Evolutionary conservation across 37 sponge, comb jelly and placozoan species (phyloP).

Genomic region (Lycopodina hypogea): DNA sequence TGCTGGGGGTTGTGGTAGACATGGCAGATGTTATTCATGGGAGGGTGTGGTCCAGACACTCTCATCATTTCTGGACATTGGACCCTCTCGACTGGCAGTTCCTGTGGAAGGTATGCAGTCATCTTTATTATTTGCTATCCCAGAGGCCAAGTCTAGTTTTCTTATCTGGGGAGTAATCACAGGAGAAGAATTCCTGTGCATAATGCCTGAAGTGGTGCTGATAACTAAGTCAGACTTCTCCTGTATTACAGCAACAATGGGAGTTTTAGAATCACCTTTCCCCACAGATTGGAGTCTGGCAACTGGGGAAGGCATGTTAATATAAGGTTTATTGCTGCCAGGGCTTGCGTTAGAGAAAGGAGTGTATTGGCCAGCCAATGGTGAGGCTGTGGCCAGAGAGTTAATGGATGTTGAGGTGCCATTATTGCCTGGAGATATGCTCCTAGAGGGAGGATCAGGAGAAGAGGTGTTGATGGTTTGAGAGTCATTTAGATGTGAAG

Average conservation of each 20-base stretch:
- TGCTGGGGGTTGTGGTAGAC: not conserved
- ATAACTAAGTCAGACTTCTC: not conserved
- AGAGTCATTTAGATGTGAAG: not conserved
- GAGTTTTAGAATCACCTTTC: conserved; percentile 40
- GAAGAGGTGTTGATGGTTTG: not conserved
- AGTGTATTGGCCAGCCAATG: not conserved
- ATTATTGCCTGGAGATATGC: not conserved
- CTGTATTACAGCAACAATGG: not conserved
- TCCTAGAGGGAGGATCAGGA: not conserved
- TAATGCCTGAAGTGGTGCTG: not conserved
- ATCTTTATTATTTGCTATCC: conserved; percentile 26
- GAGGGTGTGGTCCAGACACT: not conserved
- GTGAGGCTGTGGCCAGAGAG: not conserved
- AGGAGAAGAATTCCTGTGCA: conserved; percentile 12
- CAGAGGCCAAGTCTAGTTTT: conserved; percentile 13
- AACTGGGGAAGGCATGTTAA: not conserved
- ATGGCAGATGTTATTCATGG: not conserved
- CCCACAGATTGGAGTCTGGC: conserved; percentile 30
- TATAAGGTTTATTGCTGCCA: conserved; percentile 6
- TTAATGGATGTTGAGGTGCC: not conserved
- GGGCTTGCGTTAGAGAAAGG: not conserved
- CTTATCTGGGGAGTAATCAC: not conserved
- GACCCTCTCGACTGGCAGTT: conserved; percentile 17
- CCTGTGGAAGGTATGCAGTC: not conserved
- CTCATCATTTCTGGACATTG: not conserved